A percentile compares a stretch with the other conserved stretches of the same genome.
These are phyloP conservation scores for Mirounga angustirostris DNA, from an alignment of 2,113 vertebrate species.

Conservation along the genomic window DNA sequence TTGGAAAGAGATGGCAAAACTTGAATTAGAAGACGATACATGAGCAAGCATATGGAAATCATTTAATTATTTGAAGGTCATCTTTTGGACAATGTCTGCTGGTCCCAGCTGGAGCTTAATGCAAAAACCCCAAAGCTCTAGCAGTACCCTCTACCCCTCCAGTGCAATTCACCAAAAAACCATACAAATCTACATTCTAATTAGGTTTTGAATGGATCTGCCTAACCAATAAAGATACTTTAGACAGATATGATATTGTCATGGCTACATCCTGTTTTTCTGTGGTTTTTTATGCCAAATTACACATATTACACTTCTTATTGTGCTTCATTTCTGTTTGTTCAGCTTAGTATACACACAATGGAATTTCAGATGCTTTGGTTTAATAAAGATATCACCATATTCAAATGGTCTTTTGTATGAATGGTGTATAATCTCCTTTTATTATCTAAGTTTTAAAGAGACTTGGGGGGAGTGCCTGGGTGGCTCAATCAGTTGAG, in stretches of 20 bases:
- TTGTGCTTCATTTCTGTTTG: conserved; percentile 58
- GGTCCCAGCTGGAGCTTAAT: conserved; percentile 69
- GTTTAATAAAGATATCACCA: conserved; percentile 15
- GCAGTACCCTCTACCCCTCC: not conserved
- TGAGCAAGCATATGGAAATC: conserved; percentile 65
- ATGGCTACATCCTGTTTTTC: not conserved
- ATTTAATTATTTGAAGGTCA: conserved; percentile 73
- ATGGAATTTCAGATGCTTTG: not conserved
- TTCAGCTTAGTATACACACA: not conserved
- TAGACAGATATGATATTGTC: not conserved
- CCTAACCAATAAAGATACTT: not conserved
- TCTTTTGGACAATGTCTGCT: conserved; percentile 74
- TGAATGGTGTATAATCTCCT: not conserved
- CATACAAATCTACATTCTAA: conserved; percentile 51
- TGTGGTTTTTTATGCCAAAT: conserved; percentile 11
- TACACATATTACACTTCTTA: not conserved
- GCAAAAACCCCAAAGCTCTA: conserved; percentile 56
- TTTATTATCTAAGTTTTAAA: conserved; percentile 42
- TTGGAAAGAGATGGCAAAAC: conserved; percentile 42
- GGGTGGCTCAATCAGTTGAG: not conserved
- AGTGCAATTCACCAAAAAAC: conserved; percentile 34
- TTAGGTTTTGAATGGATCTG: conserved; percentile 46
- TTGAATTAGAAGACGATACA: conserved; percentile 52
- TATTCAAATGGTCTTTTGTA: not conserved
- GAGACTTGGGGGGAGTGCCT: not conserved